Evolutionary conservation across 1,140 invertebrate species (phyloP).

Genomic region (Whitmania pigra): DNA sequence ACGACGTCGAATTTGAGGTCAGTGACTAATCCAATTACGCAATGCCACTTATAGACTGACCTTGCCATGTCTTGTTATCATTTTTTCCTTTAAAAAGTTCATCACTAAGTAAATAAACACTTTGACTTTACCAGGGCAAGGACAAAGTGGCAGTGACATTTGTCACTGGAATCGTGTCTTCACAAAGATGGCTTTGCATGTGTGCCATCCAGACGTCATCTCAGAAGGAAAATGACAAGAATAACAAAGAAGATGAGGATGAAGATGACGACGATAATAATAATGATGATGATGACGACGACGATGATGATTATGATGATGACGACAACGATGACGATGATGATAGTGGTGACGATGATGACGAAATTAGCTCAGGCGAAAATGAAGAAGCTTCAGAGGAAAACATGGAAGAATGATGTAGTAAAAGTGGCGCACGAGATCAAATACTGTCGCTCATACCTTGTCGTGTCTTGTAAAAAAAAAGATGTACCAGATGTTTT

Average conservation of each 20-base stretch:
- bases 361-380: neutral
- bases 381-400: no score
- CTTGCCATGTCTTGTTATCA: neutral
- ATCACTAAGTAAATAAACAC: neutral
- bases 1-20: neutral
- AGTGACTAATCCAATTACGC: no score
- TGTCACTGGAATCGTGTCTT: slow-evolving; percentile 13
- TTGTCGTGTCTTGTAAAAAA: no score
- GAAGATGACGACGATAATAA: slow-evolving; percentile 8
- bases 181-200: slow-evolving; percentile 20
- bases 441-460: no score
- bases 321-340: neutral
- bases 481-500: no score
- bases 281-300: neutral
- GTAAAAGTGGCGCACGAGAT: no score
- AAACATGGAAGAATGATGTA: no score
- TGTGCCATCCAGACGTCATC: neutral
- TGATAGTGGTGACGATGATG: slow-evolving; percentile 1
- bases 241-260: neutral
- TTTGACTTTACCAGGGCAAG: no score
- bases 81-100: neutral
- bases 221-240: neutral
- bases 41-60: no score
- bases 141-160: neutral
- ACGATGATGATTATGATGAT: neutral